Evolutionary conservation across 2,888 invertebrate species (phyloP), one percentile per base, ranked within the genome.

Genomic region (Watsonalla cultraria): DNA sequence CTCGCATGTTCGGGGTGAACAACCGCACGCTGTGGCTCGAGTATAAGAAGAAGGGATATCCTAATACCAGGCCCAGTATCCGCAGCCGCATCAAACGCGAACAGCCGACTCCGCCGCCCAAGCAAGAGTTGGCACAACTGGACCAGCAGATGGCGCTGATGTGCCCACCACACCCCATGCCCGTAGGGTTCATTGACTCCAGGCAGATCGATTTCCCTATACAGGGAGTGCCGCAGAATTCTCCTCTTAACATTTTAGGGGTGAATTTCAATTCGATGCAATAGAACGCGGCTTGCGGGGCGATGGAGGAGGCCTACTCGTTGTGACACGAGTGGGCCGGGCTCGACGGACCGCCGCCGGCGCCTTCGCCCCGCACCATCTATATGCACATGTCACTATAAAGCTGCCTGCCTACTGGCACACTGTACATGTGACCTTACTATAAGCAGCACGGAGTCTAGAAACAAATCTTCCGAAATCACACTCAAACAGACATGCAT

Each of bases 11-110:
- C 80, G 96, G 96, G 37, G 96, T 96, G 13, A 96, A 96, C 82
- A 96, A 96, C 83, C 92, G 96, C 54, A 96, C 96, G 0, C 87
- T 96, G 4, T 96, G 96, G 96, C 86, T 96, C 45, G 96, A 96
- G 75, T 96, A 96, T 77, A 96, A 95, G 74, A 96, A 95, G 80
- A 93, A 95, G 47, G 96, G 96, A 0, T 96, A 96, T 80, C 96
- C 96, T 0, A 95, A 95, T 70, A 95, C 94, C 74, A 90, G 96
- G 64, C 94, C 95, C 11, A 95, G 95, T 75, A 94, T 96, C 62
- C 95, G 95, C 74, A 94, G 93, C 63, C 90, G 96, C 50, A 94
- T 95, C 53, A 95, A 95, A 64, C 93, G 94, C 57, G 94, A 94
- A 72, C 92, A 93, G 75, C 88, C 93, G 46, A 91, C 94, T 15